These are phyloP conservation scores for Aphidius gifuensis DNA, from an alignment of 1,140 invertebrate species.

Conservation along the genomic window DNA sequence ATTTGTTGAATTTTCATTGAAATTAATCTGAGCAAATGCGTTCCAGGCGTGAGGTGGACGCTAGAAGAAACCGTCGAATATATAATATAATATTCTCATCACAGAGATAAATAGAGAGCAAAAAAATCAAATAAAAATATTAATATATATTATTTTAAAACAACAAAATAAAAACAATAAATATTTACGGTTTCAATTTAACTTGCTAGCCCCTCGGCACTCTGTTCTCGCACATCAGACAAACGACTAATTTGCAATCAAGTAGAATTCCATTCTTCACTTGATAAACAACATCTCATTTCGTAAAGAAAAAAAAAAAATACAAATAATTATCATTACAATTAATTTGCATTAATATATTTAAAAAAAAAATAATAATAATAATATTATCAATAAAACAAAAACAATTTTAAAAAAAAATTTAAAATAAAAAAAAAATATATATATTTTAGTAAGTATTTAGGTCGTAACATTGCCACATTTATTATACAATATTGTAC, in stretches of 20 bases:
- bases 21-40: constrained; percentile 21
- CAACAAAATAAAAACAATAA: not conserved
- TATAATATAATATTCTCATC: not conserved
- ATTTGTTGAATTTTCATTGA: not conserved
- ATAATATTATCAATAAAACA: not conserved
- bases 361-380: not conserved
- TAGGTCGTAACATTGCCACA: constrained; percentile 51
- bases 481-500: constrained; percentile 42
- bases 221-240: not conserved
- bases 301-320: no score
- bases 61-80: not conserved
- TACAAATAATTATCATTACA: no score
- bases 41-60: constrained; percentile 16
- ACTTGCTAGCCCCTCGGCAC: constrained; percentile 1
- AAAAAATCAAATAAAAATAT: no score
- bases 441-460: constrained; percentile 39
- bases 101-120: not conserved
- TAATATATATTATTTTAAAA: not conserved
- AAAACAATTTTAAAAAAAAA: not conserved
- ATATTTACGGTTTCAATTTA: constrained; percentile 7
- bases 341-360: not conserved
- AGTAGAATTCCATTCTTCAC: not conserved
- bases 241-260: not conserved
- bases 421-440: constrained; percentile 7
- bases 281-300: not conserved